Base-by-base conservation (phyloP, 2,113 vertebrate genomes). In the Cololabis saira region DNA sequence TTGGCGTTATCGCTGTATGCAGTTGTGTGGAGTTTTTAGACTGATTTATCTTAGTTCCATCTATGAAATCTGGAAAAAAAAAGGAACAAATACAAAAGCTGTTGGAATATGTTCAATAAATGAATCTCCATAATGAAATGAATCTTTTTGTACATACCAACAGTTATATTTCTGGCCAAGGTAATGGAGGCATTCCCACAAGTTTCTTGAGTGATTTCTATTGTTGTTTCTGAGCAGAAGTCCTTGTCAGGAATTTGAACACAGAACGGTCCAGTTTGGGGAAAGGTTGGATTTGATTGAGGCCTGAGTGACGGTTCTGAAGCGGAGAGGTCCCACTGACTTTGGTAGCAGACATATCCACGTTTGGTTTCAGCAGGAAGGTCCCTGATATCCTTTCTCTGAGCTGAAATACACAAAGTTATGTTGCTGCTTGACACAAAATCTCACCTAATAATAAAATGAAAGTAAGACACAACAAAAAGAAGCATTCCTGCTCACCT, bases 401-500 rank as follows among this genome's bases (percentile, higher is more conserved):
- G 24, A 27, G 5, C 88, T 91, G 71, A 70, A 81, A 84, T 5
- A 53, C 0, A 77, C 18, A 79, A 37, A 33, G 61, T 21, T 22
- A 2, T 55, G 4, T 44, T 1, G 6, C 9, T 17, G 1, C 12
- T 41, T 52, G n/a, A 33, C 27, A 19, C 1, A 45, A 13, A 43
- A 3, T 40, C 3, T 54, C 3, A 24, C 9, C 27, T 51, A 30
- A 54, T 3, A 33, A 11, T 10, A 16, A 30, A 27, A 33, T 37
- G 7, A 22, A 19, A 51, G 0, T 0, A 15, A 61, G 2, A 41
- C 27, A 6, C n/a, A 27, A 16, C 37, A 61, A 9, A 1, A 16
- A 19, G 1, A 18, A 55, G 18, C 18, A 4, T 19, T 57, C 72
- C 14, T 27, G 90, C 89, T 89, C 79, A 92, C 90, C 1, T 4